A percentile compares a stretch with the other conserved stretches of the same genome.
Conservation (phyloP, 2,888 invertebrate species). For the Athalia rosae region DNA sequence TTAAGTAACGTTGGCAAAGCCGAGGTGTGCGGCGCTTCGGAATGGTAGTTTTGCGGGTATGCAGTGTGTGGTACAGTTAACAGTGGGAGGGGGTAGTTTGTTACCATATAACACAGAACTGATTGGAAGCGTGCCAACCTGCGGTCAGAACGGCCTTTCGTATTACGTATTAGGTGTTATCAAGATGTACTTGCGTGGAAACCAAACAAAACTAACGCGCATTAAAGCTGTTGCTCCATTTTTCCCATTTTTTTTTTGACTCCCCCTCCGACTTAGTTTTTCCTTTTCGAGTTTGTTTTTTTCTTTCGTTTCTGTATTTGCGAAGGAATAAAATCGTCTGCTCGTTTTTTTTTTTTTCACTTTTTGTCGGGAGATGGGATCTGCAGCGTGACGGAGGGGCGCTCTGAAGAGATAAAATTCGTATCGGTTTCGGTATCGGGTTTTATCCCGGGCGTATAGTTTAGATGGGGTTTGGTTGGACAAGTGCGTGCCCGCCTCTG, state of each 20-base stretch:
- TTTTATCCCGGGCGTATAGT: not conserved
- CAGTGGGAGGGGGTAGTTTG: slow-evolving; percentile 1
- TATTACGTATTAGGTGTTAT: slow-evolving; percentile 43
- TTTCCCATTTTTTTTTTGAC: not conserved
- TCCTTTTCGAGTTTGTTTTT: slow-evolving; percentile 38
- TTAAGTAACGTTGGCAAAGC: slow-evolving; percentile 62
- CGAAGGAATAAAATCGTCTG: slow-evolving; percentile 28
- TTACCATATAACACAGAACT: slow-evolving; percentile 19
- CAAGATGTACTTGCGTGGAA: slow-evolving; percentile 39
- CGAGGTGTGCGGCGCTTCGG: not conserved
- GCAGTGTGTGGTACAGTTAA: not conserved
- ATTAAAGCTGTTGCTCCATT: slow-evolving; percentile 30
- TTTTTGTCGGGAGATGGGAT: not conserved
- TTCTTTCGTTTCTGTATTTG: slow-evolving; percentile 33
- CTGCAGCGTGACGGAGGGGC: too few species aligned
- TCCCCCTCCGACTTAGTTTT: not conserved
- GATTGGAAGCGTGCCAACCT: slow-evolving; percentile 43
- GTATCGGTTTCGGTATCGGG: slow-evolving; percentile 1
- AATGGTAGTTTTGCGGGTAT: too few species aligned
- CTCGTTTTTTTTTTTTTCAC: slow-evolving; percentile 12
- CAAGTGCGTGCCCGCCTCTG: slow-evolving; percentile 13
- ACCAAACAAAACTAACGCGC: slow-evolving; percentile 16
- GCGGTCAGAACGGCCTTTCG: slow-evolving; percentile 27
- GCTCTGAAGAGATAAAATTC: not conserved
- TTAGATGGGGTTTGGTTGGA: not conserved